Evolutionary conservation across 2,797 vertebrate genomes (phyloP).

Genomic region (Dendrocincla fuliginosa): DNA sequence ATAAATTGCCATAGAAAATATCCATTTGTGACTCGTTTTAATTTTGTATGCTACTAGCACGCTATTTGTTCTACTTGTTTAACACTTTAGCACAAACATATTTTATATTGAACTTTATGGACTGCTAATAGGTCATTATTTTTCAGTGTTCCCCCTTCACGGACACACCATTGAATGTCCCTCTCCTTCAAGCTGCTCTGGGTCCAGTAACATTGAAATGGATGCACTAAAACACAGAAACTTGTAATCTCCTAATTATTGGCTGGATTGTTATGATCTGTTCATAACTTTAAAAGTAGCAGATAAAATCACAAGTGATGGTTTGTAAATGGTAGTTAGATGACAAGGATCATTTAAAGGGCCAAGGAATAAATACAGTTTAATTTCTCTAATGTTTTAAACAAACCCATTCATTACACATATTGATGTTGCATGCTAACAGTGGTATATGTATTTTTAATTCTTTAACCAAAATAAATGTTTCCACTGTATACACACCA

Average conservation of each 20-base stretch:
- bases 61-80: conserved; percentile 84
- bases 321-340: conserved; percentile 79
- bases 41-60: conserved; percentile 84
- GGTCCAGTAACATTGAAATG: conserved; percentile 27
- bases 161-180: conserved; percentile 35
- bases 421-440: conserved; percentile 74
- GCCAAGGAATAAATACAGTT: conserved; percentile 76
- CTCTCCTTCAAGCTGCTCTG: conserved; percentile 55
- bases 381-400: conserved; percentile 80
- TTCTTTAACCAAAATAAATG: conserved; percentile 80
- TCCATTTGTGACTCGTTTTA: conserved; percentile 90
- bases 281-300: conserved; percentile 78
- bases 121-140: conserved; percentile 66
- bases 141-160: conserved; percentile 58
- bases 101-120: conserved; percentile 78
- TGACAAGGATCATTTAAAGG: conserved; percentile 77
- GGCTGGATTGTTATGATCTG: conserved; percentile 69
- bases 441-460: conserved; percentile 75
- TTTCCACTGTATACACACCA: conserved; percentile 78
- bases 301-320: conserved; percentile 75
- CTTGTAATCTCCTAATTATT: conserved; percentile 78
- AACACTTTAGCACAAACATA: conserved; percentile 83
- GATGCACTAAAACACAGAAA: conserved; percentile 64
- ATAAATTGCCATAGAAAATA: conserved; percentile 97
- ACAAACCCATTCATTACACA: conserved; percentile 78